These are phyloP conservation scores for Toxostoma redivivum DNA, from an alignment of 2,113 vertebrate species.

Conservation along the genomic window DNA sequence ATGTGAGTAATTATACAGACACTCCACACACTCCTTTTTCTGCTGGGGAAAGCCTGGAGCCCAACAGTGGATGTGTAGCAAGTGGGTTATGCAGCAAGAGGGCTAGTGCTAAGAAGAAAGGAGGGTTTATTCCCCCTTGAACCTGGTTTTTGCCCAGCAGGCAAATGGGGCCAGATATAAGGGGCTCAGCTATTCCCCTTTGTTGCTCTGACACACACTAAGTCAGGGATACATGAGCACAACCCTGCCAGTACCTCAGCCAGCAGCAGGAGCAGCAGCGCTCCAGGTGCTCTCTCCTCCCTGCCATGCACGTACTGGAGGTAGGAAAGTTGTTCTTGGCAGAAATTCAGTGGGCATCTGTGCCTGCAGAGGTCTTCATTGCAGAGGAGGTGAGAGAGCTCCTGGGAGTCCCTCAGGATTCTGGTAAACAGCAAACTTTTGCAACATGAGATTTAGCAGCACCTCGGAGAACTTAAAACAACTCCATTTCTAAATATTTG, in stretches of 20 bases:
- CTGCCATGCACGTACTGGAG: accelerated
- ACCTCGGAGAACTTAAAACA: conserved; percentile 44
- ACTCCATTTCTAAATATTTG: conserved; percentile 38
- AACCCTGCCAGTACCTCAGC: neutral
- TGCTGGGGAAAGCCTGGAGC: neutral
- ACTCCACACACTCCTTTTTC: neutral
- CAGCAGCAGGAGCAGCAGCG: neutral
- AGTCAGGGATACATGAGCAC: neutral
- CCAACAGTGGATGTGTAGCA: neutral
- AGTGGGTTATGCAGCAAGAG: neutral
- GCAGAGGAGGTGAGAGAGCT: neutral
- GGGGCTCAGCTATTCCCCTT: neutral
- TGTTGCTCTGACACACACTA: neutral
- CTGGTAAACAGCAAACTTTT: conserved; percentile 22
- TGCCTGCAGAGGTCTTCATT: neutral
- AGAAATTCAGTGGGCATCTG: neutral
- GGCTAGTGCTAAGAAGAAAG: neutral
- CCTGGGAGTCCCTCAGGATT: neutral
- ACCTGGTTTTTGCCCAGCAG: neutral
- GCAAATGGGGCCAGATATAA: neutral
- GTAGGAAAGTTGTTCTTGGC: conserved; percentile 56
- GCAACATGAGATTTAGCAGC: neutral
- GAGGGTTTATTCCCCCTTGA: neutral
- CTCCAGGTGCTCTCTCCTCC: neutral
- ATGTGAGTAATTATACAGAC: neutral